Conservation (phyloP, 2,113 vertebrate genomes). For the Eulemur rufifrons region DNA sequence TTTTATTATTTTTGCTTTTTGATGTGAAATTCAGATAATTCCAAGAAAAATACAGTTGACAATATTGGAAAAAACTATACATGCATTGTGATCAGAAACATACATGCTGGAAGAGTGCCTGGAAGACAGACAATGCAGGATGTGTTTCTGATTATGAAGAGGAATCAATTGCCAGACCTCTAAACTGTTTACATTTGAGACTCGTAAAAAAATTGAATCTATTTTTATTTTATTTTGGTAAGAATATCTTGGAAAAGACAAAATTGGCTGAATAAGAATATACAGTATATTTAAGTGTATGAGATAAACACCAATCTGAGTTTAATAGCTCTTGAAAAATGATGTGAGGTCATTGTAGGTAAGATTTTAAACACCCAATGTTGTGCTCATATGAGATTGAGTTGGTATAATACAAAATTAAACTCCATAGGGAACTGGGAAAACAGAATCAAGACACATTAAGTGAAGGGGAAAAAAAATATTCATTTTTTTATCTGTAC, state of each 20-base stretch:
- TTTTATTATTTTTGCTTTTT: not conserved
- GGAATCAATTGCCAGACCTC: not conserved
- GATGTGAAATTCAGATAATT: not conserved
- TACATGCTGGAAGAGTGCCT: not conserved
- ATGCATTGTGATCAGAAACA: not conserved
- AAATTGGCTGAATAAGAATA: not conserved
- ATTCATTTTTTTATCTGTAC: not conserved
- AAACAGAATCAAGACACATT: not conserved
- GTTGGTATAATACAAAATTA: not conserved
- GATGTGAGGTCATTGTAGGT: not conserved
- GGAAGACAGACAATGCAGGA: not conserved
- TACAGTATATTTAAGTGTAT: not conserved
- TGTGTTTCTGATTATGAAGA: not conserved
- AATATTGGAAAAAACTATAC: not conserved
- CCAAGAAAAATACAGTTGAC: not conserved
- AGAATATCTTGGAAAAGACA: not conserved
- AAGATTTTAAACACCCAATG: not conserved
- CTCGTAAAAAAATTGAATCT: not conserved
- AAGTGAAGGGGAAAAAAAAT: not conserved
- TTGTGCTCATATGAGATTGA: not conserved
- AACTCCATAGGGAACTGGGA: not conserved
- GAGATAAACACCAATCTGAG: not conserved
- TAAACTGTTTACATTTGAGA: not conserved
- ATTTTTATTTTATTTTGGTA: not conserved
- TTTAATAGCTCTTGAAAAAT: not conserved